Percentiles rank a stretch among this genome's conserved stretches.
Conservation (phyloP, 2,797 vertebrate species). For the Argya squamiceps region DNA sequence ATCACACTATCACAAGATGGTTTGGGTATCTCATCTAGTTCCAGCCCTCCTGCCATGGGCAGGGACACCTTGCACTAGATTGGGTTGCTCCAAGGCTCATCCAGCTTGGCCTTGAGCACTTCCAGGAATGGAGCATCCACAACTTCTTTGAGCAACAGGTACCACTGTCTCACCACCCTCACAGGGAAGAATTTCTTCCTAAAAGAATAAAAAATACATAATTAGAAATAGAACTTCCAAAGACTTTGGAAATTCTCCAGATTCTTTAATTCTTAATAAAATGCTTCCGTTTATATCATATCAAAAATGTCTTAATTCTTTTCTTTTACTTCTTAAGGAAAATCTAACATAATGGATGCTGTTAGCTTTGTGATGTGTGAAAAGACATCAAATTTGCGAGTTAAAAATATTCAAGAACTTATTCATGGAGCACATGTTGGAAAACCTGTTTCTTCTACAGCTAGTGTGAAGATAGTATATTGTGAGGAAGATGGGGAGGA, state of each 20-base stretch:
- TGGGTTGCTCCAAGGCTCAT: not conserved
- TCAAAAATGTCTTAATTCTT: not conserved
- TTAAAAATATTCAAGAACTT: constrained; percentile 85
- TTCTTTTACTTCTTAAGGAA: constrained; percentile 73
- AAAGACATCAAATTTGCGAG: constrained; percentile 81
- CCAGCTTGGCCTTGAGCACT: fast-evolving
- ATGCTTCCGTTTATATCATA: not conserved
- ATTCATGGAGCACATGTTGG: constrained; percentile 91
- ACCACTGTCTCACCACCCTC: not conserved
- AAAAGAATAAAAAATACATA: not conserved
- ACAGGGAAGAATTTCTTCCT: not conserved
- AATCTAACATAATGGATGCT: constrained; percentile 97
- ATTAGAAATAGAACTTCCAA: not conserved
- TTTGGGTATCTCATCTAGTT: not conserved
- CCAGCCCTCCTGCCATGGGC: too few relatives aligned
- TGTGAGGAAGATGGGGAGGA: constrained; percentile 81
- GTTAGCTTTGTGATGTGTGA: constrained; percentile 93
- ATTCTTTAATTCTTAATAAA: not conserved
- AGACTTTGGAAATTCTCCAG: not conserved
- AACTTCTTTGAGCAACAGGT: not conserved
- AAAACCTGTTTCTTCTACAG: constrained; percentile 78
- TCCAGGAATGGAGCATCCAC: not conserved
- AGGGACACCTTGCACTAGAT: not conserved
- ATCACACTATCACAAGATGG: not conserved
- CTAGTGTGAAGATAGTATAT: constrained; percentile 84